Base-by-base conservation (phyloP, 2,113 vertebrate species). In the Polypterus bichir region DNA sequence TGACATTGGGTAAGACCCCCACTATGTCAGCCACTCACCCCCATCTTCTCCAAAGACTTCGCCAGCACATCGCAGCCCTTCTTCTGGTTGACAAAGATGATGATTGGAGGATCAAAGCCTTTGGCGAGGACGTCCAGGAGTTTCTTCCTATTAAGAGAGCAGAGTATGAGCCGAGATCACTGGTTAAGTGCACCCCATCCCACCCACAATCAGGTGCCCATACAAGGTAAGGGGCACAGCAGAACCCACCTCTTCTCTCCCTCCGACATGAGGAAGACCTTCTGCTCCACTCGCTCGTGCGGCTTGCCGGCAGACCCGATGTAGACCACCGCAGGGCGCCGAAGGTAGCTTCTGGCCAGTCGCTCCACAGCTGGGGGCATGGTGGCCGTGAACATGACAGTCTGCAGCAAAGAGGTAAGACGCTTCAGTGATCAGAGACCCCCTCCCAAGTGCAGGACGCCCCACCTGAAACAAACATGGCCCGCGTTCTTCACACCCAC, bases 11-110 rank as follows among this genome's bases (percentile, higher is more conserved):
- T 10, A 2, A 10, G 54, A 11, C 54, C 2, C 54, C 10, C 5
- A 27, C 3, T 11, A 55, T 55, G 44, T 55, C 9, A 52, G 9
- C 48, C 49, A 59, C 91, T 72, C 73, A 98, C 96, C 79, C 96
- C 96, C 93, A 98, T 97, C 79, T 98, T 98, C 84, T 98, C 96
- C 83, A 98, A 73, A 53, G 94, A 98, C 72, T 98, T 98, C 1
- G 96, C 94, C 87, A 98, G 76, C 65, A 98, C 94, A 0, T 98
- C 96, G 3, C 91, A 93, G 65, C 96, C 96, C 71, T 98, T 98
- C 89, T 98, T 98, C 77, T 98, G 96, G 83, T 98, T 98, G 85
- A 98, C 94, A 0, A 98, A 98, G 74, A 98, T 98, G 75, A 98
- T 98, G 79, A 98, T 98, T 52, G 96, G 96, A 0, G 96, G 96